Base-by-base conservation (phyloP, 2,797 vertebrate species). In the Mus minutoides region DNA sequence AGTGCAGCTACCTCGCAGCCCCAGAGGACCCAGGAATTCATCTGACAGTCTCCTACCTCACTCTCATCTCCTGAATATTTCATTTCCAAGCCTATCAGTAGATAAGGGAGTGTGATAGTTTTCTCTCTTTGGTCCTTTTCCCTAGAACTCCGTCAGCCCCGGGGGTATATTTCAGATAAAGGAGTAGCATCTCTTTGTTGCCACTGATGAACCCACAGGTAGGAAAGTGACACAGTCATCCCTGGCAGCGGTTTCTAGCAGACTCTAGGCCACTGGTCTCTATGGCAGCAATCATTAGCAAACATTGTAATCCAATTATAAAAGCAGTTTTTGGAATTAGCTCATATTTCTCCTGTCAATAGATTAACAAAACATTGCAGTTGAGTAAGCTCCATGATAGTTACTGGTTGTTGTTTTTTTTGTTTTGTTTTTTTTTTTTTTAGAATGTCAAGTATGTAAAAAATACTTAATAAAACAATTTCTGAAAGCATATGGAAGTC, bases 291-390 rank as follows among this genome's bases (percentile, higher is more conserved):
- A 90, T 84, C 93, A 95, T 73, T 94, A 94, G 87, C 94, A 95
- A 95, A 96, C 91, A 90, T 95, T 98, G 97, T 95, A 97, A 98
- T 98, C 92, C 94, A 98, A 78, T 98, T 98, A 91, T 80, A 71
- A 3, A 64, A 95, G 37, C 85, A 92, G 93, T 89, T 97, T 3
- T 10, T 95, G 93, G 93, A 96, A 96, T 95, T 96, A 77, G 60
- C 84, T 94, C 43, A 19, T 54, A 97, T 97, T 97, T 96, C 91
- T 93, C 88, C 73, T 97, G 31, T 78, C 90, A 82, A 64, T 95
- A 92, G 96, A 88, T 95, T 71, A 90, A 91, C 94, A 77, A 97
- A 98, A 87, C 97, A 93, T 31, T 96, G 94, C 97, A 97, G 84
- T 84, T 91, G 79, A 97, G 86, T 96, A 96, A 96, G 75, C 96